phyloP scores from a whole-genome alignment of 2,797 vertebrate species.

The Sebastes cheni region DNA sequence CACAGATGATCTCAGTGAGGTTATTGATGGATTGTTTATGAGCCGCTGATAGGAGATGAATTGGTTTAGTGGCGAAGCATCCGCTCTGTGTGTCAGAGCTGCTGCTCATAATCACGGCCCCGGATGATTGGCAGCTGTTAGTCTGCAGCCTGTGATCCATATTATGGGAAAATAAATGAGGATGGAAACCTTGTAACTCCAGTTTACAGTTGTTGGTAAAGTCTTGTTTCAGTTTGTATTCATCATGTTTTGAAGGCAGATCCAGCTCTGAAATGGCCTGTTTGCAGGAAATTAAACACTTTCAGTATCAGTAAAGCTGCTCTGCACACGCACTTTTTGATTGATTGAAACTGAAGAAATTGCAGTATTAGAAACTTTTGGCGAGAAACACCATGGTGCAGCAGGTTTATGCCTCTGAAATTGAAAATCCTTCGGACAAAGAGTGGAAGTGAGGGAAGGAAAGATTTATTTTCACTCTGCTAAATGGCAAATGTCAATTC shows the following conservation, averaged over 20 bases:
- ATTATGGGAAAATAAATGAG: not conserved
- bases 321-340: not conserved
- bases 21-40: slow-evolving; percentile 68
- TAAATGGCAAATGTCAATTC: slow-evolving; percentile 65
- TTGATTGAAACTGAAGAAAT: not conserved
- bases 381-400: not conserved
- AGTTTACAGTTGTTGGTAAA: not conserved
- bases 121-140: slow-evolving; percentile 56
- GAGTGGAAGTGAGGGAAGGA: not conserved
- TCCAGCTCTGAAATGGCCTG: not conserved
- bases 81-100: slow-evolving; percentile 34
- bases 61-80: slow-evolving; percentile 57
- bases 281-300: not conserved
- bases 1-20: slow-evolving; percentile 19
- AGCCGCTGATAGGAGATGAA: slow-evolving; percentile 64
- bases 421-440: slow-evolving; percentile 2
- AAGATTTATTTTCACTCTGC: slow-evolving; percentile 30
- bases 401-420: not conserved
- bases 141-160: not conserved
- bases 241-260: not conserved
- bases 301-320: no score
- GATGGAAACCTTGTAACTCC: not conserved
- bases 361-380: not conserved
- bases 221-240: not conserved
- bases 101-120: slow-evolving; percentile 48